phyloP scores from a whole-genome alignment of 1,140 invertebrate genomes.

The Scaptomyza hsui region DNA sequence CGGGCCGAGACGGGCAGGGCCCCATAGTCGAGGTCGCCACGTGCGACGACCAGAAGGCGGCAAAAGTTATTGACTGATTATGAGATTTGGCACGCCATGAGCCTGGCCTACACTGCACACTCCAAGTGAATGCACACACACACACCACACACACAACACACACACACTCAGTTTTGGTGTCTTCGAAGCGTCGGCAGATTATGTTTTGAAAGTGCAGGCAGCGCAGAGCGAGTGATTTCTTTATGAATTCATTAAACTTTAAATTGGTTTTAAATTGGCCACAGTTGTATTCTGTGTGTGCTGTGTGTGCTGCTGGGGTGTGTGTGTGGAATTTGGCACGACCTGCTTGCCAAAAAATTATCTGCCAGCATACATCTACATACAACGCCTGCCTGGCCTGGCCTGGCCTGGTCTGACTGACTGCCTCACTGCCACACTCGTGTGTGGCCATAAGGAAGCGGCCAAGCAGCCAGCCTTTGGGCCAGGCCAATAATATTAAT shows the following conservation, averaged over 20 bases:
- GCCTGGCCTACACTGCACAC: neutral
- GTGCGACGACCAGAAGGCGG: conserved; percentile 72
- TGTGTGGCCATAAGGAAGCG: conserved; percentile 65
- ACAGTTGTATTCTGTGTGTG: conserved; percentile 30
- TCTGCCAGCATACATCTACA: conserved; percentile 71
- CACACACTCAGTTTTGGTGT: conserved; percentile 4
- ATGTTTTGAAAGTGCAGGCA: conserved; percentile 79
- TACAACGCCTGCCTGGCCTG: conserved; percentile 30
- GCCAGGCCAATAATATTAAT: conserved; percentile 81
- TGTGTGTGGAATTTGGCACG: conserved; percentile 76
- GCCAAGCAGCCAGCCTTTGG: conserved; percentile 44
- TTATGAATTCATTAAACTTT: conserved; percentile 83
- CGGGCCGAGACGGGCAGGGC: too few relatives aligned
- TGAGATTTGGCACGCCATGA: conserved; percentile 81
- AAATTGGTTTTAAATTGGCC: conserved; percentile 82
- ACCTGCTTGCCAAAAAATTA: conserved; percentile 72
- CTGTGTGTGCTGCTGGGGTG: conserved; percentile 13
- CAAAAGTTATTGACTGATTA: conserved; percentile 83
- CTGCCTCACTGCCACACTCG: conserved; percentile 36
- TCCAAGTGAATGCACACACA: conserved; percentile 28
- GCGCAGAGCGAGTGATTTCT: conserved; percentile 70
- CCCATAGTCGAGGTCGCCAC: conserved; percentile 45
- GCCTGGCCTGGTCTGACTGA: conserved; percentile 2
- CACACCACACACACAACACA: conserved; percentile 1
- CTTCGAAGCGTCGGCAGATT: conserved; percentile 69